Evolutionary conservation across 2,888 invertebrate genomes (phyloP), one percentile per base, ranked within the genome.

Genomic region (Agonopterix heracliana): DNA sequence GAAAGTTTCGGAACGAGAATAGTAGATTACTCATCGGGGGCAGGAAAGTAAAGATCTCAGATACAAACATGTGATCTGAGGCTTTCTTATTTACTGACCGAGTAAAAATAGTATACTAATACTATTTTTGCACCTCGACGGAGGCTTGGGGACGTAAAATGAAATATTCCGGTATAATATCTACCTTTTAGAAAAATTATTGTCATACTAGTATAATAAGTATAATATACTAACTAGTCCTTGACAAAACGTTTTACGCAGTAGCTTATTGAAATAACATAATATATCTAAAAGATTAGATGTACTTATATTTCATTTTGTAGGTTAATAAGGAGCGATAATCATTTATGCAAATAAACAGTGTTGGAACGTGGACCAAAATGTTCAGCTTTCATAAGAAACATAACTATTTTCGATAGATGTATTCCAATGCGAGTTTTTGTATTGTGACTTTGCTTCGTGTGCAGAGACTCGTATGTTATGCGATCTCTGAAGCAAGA

Each of bases 371-470:
- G 9, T n/a, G 9, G 41, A 13, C 9, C 12, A n/a, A 38, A n/a
- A n/a, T 38, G n/a, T 38, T 38, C n/a, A 4, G 9, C 35, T 34
- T 45, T 46, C 38, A 38, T 42, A 44, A 41, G 44, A 41, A 26
- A 26, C 5, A 26, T 26, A 26, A 26, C 7, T 5, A 51, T 45
- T 51, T 48, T 54, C 43, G 44, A 42, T 17, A 17, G 17, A 17
- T 26, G 50, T 71, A 72, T 75, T 71, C 64, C 61, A 49, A 69
- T 61, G 57, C 64, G 68, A 74, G 56, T 67, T 74, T 67, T 74
- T 71, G 73, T 78, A 74, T 75, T 79, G 76, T 79, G 77, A 77
- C 70, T 64, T 64, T 59, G 60, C 66, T 60, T 67, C 57, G 66
- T 55, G 56, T 53, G 57, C 61, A 74, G 62, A 71, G 81, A 76